Evolutionary conservation across 2,113 vertebrate genomes (phyloP), one percentile per base, ranked within the genome.

Genomic region (Pituophis catenifer): DNA sequence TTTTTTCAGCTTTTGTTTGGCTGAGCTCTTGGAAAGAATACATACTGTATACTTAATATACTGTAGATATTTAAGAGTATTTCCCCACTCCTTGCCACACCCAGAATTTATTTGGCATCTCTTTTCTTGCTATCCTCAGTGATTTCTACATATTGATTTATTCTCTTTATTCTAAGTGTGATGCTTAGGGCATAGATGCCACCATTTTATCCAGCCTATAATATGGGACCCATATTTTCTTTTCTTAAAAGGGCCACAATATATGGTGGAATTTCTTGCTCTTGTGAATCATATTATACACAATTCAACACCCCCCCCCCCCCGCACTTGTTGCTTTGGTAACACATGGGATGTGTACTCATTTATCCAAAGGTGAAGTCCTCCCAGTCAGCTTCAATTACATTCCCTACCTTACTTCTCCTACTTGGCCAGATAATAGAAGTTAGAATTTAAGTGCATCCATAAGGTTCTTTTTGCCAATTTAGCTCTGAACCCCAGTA

Each of bases 1-100:
- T 58, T 70, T 96, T 95, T 93, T 92, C 33, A 94, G 3, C 57
- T 70, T 88, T 93, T n/a, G 91, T 75, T 93, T 93, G 94, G 3
- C 57, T 91, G 29, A 86, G 26, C 53, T 90, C 57, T 94, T 92
- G 48, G 10, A 91, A 62, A 0, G 24, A 62, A 0, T 88, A 2
- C 90, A 58, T 92, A 26, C 65, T 12, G 17, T n/a, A 70, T 70
- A 70, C 29, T 17, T 81, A 38, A 81, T 21, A n/a, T n/a, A 65
- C 3, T 29, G 13, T 75, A 81, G 7, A 81, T 81, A 81, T 81
- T 81, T 81, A 81, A 81, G 15, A 19, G 6, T 81, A 75, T 75
- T 65, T 19, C 5, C 17, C 91, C 54, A 38, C 10, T 26, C 21
- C 5, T 62, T 24, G 11, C 86, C 50, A 87, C 7, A 89, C 21